Evolutionary conservation across 2,888 invertebrate species (phyloP), one percentile per base, ranked within the genome.

Genomic region (Polietes domitor): DNA sequence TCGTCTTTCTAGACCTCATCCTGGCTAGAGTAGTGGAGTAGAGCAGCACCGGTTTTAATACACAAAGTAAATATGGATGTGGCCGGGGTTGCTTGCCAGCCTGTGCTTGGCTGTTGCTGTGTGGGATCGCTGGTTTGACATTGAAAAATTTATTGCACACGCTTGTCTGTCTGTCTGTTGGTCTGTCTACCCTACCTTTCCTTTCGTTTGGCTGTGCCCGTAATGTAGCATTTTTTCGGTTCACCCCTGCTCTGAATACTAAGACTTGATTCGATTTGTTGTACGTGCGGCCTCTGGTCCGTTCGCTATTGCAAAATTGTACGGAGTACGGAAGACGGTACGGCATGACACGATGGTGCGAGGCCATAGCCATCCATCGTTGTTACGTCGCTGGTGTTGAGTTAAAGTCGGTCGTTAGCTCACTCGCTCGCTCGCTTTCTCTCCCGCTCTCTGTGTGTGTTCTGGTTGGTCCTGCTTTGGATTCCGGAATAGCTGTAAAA

Each of bases 131-230:
- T 63, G 19, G 88, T 86, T 86, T 91, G 90, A 90, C 91, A 90
- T 90, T 90, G 91, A 90, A 91, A 89, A 89, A 90, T 90, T 90
- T 90, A 90, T 90, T 90, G 90, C 89, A 87, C 88, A 87, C 88
- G 88, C 89, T 87, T 88, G 89, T 87, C 70, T 50, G 26, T 68
- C 32, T 41, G 82, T 58, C 58, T 79, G 53, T 72, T n/a, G n/a
- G n/a, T n/a, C 72, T 41, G n/a, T 37, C 72, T 43, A 50, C 61
- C 43, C 43, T 58, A 68, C 68, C 68, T 43, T 41, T 24, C 5
- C n/a, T 17, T 63, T 17, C 21, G 5, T 28, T 58, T 58, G 9
- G 32, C 37, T 17, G n/a, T n/a, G 4, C 9, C 37, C 1, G 47
- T n/a, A 47, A 47, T 47, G 47, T 47, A 47, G 47, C 47, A 47